A percentile compares a stretch with the other conserved stretches of the same genome.
Conservation (phyloP, 2,113 vertebrate genomes). For the Apodemus sylvaticus region DNA sequence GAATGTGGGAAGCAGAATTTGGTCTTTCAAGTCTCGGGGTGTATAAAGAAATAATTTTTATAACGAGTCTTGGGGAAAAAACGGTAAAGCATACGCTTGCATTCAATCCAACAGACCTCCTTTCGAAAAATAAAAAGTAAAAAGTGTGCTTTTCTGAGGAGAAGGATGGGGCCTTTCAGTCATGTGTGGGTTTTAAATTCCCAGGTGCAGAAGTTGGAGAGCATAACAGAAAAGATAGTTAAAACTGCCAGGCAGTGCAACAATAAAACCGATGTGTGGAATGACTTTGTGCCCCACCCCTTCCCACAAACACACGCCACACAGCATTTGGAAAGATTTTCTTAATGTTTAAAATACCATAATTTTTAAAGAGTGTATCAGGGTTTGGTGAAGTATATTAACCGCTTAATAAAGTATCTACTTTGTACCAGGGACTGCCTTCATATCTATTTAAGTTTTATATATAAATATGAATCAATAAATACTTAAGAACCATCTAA, state of each 20-base stretch:
- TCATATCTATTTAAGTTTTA: neutral
- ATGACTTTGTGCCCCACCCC: neutral
- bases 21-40: constrained; percentile 23
- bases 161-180: constrained; percentile 59
- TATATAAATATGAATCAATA: constrained; percentile 35
- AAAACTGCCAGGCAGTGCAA: constrained; percentile 12
- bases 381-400: neutral
- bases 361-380: constrained; percentile 30
- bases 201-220: constrained; percentile 64
- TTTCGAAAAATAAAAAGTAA: constrained; percentile 63
- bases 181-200: constrained; percentile 61
- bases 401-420: constrained; percentile 45
- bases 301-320: neutral
- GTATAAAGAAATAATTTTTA: constrained; percentile 46
- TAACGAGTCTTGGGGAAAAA: constrained; percentile 55
- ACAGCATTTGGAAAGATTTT: constrained; percentile 2
- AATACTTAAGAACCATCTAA: constrained; percentile 67
- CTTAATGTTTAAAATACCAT: constrained; percentile 50
- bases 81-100: constrained; percentile 49
- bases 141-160: constrained; percentile 25
- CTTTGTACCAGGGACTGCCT: neutral
- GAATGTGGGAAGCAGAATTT: constrained; percentile 27
- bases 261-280: constrained; percentile 57
- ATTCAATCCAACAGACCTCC: constrained; percentile 55
- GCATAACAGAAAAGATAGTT: constrained; percentile 39